A percentile compares a stretch with the other conserved stretches of the same genome.
These are phyloP conservation scores for Yoshiicerus persimilis DNA, from an alignment of 1,140 invertebrate genomes.

Conservation along the genomic window DNA sequence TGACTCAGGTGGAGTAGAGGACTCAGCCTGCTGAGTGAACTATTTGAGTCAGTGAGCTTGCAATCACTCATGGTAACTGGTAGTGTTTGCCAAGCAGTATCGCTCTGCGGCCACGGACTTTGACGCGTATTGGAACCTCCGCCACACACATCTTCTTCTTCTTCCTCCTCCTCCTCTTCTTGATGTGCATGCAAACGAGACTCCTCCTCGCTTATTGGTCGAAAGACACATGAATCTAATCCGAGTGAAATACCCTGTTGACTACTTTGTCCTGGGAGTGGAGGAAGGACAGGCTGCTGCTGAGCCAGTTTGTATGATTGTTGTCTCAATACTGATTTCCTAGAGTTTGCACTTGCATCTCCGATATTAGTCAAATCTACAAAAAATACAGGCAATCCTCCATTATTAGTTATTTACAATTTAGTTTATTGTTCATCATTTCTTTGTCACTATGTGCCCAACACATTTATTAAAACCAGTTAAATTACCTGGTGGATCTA, in stretches of 20 bases:
- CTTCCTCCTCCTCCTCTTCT: slow-evolving; percentile 45
- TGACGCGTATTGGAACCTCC: not conserved
- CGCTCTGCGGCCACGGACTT: slow-evolving; percentile 33
- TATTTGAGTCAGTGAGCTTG: slow-evolving; percentile 47
- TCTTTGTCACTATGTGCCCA: not conserved
- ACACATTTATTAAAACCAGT: not conserved
- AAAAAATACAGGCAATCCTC: not conserved
- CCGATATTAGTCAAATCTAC: slow-evolving; percentile 23
- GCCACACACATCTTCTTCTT: slow-evolving; percentile 36
- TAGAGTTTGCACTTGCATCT: slow-evolving; percentile 8
- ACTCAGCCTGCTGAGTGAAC: slow-evolving; percentile 46
- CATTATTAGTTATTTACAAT: too few relatives aligned
- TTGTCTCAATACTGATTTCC: slow-evolving; percentile 64
- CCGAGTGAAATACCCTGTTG: slow-evolving; percentile 12
- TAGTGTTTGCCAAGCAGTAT: slow-evolving; percentile 39
- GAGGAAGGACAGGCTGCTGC: slow-evolving; percentile 60
- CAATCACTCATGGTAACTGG: slow-evolving; percentile 47
- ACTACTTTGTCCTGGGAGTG: slow-evolving; percentile 52
- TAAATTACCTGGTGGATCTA: slow-evolving; percentile 41
- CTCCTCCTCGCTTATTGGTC: slow-evolving; percentile 50
- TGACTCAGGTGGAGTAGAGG: slow-evolving; percentile 39
- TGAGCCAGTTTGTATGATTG: slow-evolving; percentile 76
- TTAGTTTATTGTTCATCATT: too few relatives aligned
- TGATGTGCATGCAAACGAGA: slow-evolving; percentile 45
- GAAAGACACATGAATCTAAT: slow-evolving; percentile 43